Conservation (phyloP, 1,140 invertebrate species). For the Sminthurinus signatus region DNA sequence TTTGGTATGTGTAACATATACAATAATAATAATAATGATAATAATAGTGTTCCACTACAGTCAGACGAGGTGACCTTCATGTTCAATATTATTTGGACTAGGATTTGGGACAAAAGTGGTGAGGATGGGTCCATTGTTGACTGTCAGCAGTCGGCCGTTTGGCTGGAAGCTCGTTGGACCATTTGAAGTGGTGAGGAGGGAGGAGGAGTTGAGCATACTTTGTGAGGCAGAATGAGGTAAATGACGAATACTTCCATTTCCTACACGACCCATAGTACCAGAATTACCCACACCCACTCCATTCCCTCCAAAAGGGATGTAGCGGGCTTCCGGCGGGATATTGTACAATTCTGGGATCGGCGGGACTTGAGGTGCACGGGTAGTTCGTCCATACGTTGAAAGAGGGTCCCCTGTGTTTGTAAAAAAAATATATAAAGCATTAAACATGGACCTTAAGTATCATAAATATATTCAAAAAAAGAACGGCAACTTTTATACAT, state of each 20-base stretch:
- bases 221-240: conserved; percentile 42
- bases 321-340: conserved; percentile 46
- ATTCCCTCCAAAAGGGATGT: conserved; percentile 47
- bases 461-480: no score
- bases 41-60: conserved; percentile 16
- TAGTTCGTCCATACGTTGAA: conserved; percentile 38
- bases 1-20: background rate
- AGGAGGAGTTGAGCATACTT: conserved; percentile 38
- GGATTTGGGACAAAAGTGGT: conserved; percentile 47
- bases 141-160: conserved; percentile 31
- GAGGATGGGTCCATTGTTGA: conserved; percentile 42
- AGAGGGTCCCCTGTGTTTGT: conserved; percentile 33
- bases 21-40: background rate
- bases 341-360: conserved; percentile 44
- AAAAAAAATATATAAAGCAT: no score
- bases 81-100: conserved; percentile 44
- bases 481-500: no score
- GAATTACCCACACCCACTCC: no score
- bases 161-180: conserved; percentile 28
- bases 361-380: conserved; percentile 40
- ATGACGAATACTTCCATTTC: conserved; percentile 43
- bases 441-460: no score
- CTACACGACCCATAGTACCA: conserved; percentile 43
- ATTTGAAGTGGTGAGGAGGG: conserved; percentile 34
- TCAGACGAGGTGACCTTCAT: conserved; percentile 47